Evolutionary conservation across 1,140 invertebrate genomes (phyloP).

Genomic region (Uloborus diversus): DNA sequence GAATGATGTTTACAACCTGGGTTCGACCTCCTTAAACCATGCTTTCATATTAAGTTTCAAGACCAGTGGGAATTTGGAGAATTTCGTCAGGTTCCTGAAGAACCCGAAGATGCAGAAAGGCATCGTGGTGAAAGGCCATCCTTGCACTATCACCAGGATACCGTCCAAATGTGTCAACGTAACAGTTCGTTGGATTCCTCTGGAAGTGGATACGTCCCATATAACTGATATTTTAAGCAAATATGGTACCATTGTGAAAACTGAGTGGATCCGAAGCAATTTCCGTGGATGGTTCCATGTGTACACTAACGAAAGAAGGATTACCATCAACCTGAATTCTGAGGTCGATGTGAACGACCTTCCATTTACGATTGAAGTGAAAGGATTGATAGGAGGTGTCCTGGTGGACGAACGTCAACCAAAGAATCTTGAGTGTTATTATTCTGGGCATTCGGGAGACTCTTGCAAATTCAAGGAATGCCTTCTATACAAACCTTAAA

Average conservation of each 20-base stretch:
- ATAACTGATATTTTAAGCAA: background rate
- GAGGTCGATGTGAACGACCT: background rate
- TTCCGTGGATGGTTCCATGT: constrained; percentile 38
- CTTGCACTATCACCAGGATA: background rate
- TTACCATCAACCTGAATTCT: background rate
- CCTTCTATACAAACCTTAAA: background rate
- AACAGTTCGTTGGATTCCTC: constrained; percentile 7
- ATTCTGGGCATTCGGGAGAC: constrained; percentile 18
- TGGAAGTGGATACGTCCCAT: constrained; percentile 16
- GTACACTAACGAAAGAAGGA: constrained; percentile 29
- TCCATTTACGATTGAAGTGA: constrained; percentile 12
- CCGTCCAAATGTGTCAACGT: constrained; percentile 8
- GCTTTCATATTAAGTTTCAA: constrained; percentile 25
- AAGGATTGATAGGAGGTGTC: constrained; percentile 7
- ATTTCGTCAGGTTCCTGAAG: constrained; percentile 6
- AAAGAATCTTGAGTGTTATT: constrained; percentile 30
- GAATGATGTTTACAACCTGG: constrained; percentile 28
- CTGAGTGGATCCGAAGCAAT: constrained; percentile 7
- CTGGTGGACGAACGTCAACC: constrained; percentile 32
- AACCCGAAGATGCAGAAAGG: background rate
- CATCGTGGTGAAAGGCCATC: background rate
- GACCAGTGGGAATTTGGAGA: background rate
- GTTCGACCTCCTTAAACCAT: constrained; percentile 29
- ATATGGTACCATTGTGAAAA: constrained; percentile 35
- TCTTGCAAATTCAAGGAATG: background rate